These are phyloP conservation scores for Clusia tigrina DNA, from an alignment of 2,888 invertebrate species.

Conservation along the genomic window DNA sequence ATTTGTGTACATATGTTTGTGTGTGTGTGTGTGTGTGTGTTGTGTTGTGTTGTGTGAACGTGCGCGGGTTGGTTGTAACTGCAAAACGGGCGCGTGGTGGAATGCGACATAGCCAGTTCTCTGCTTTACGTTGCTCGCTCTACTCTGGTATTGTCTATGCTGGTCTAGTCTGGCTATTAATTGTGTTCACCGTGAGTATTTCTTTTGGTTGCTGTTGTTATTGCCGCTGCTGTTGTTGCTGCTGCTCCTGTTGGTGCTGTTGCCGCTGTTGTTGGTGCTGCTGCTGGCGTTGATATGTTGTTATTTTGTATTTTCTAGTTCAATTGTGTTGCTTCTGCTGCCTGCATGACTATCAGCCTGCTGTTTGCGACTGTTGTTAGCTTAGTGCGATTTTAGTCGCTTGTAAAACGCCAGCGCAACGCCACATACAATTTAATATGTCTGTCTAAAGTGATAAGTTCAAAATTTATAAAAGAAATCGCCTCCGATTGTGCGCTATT, in stretches of 20 bases:
- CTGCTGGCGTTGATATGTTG: constrained; percentile 3
- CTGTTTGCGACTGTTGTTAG: constrained; percentile 15
- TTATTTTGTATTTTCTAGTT: constrained; percentile 17
- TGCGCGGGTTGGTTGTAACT: constrained; percentile 19
- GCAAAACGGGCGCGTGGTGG: constrained; percentile 35
- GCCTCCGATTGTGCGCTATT: constrained; percentile 25
- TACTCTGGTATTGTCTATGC: constrained; percentile 9
- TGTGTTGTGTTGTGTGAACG: constrained; percentile 4
- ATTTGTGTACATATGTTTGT: neutral
- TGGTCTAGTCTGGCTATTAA: neutral
- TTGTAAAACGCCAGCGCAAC: constrained; percentile 21
- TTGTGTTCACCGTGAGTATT: neutral
- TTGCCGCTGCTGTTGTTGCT: constrained; percentile 10
- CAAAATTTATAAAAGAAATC: constrained; percentile 26
- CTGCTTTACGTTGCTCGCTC: neutral
- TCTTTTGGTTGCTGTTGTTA: constrained; percentile 21
- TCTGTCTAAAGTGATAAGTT: constrained; percentile 2
- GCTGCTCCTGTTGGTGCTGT: no score
- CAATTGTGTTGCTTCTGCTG: constrained; percentile 18
- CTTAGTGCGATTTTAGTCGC: constrained; percentile 14
- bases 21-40: constrained; percentile 1
- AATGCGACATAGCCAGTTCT: constrained; percentile 36
- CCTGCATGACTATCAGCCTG: no score
- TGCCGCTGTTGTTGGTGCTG: neutral
- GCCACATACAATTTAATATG: constrained; percentile 7